Percentiles rank a stretch among this genome's conserved stretches.
These are phyloP conservation scores for Sarotherodon lohbergeri DNA, from an alignment of 2,113 vertebrate genomes.

Conservation along the genomic window DNA sequence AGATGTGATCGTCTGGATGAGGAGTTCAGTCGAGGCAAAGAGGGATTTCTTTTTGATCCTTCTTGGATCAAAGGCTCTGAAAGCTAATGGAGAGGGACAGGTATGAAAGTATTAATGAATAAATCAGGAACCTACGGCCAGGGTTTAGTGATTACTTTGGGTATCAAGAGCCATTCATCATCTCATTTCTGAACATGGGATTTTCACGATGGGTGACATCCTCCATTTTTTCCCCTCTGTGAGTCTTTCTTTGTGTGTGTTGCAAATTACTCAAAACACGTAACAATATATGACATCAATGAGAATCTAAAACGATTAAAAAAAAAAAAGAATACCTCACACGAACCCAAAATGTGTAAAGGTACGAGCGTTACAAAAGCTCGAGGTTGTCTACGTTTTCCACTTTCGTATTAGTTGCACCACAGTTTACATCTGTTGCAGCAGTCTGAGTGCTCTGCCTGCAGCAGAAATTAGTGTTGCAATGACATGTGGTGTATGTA, in stretches of 20 bases:
- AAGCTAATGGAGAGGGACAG: constrained; percentile 18
- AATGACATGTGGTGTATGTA: constrained; percentile 19
- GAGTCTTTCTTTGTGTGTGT: not conserved
- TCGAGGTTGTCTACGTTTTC: constrained; percentile 7
- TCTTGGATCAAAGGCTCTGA: constrained; percentile 18
- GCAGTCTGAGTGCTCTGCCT: constrained; percentile 3
- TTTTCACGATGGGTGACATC: not conserved
- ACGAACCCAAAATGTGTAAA: not conserved
- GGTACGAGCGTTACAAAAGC: not conserved
- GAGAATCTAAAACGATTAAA: not conserved
- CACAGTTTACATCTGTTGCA: constrained; percentile 25
- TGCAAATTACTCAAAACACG: not conserved
- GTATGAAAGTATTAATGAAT: constrained; percentile 28
- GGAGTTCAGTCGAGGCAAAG: not conserved
- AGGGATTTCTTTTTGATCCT: constrained; percentile 34
- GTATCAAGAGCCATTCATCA: constrained; percentile 7
- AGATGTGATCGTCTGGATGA: constrained; percentile 1
- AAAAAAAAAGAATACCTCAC: not conserved
- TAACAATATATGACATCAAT: not conserved
- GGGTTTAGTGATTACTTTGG: constrained; percentile 11
- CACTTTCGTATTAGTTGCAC: constrained; percentile 14
- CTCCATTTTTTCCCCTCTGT: not conserved
- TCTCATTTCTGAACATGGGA: not conserved
- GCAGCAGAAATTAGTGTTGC: constrained; percentile 21
- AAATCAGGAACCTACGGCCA: constrained; percentile 15